Evolutionary conservation across 2,888 invertebrate genomes (phyloP).

Genomic region (Pseudococcus jackbeardsleyi): DNA sequence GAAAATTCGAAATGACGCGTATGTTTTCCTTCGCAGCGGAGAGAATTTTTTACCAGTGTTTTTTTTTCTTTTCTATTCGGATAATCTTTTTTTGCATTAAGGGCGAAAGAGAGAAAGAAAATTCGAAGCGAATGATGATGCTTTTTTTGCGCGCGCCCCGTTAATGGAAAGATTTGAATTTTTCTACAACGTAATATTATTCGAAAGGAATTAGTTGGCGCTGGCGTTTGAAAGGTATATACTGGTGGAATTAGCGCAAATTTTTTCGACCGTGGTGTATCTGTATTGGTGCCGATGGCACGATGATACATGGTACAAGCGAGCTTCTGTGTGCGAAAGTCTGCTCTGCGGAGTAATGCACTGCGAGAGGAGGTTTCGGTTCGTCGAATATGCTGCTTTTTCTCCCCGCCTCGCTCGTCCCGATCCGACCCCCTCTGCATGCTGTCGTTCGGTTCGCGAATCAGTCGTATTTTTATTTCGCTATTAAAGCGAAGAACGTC

Average conservation of each 20-base stretch:
- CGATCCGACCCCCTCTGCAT: neutral
- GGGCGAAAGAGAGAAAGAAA: neutral
- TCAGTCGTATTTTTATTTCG: conserved; percentile 20
- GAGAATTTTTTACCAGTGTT: neutral
- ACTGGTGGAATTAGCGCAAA: conserved; percentile 13
- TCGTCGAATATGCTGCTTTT: conserved; percentile 5
- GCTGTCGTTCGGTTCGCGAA: conserved; percentile 11
- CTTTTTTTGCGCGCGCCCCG: neutral
- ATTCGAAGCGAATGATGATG: conserved; percentile 13
- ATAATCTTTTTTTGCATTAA: conserved; percentile 33
- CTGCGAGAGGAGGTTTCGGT: neutral
- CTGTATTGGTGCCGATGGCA: neutral
- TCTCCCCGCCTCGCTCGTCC: neutral
- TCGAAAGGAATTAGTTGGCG: conserved; percentile 25
- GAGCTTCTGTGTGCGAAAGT: neutral
- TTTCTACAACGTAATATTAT: conserved; percentile 26
- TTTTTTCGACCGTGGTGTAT: neutral
- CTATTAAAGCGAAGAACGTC: conserved; percentile 25
- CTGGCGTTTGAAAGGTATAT: conserved; percentile 19
- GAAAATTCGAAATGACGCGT: conserved; percentile 4
- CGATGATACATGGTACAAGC: neutral
- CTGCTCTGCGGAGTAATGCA: neutral
- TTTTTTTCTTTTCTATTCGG: neutral
- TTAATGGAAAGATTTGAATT: conserved; percentile 36
- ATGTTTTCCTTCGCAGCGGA: neutral